Percentiles rank a stretch among this genome's conserved stretches.
These are phyloP conservation scores for Latrodectus geometricus DNA, from an alignment of 1,140 invertebrate species.

Conservation along the genomic window DNA sequence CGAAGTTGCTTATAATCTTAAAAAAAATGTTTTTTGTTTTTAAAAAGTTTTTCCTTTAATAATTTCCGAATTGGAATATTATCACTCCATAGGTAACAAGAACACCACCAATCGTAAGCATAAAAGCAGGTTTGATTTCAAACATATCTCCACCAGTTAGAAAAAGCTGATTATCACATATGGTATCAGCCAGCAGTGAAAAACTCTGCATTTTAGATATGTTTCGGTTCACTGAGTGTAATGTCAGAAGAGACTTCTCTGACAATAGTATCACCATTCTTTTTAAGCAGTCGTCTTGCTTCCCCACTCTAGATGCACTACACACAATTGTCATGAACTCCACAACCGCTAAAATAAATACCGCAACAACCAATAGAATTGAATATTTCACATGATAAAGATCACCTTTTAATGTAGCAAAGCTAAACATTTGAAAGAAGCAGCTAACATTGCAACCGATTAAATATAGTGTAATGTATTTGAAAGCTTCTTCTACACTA, in stretches of 20 bases:
- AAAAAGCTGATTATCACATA: background rate
- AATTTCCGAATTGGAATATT: slow-evolving; percentile 33
- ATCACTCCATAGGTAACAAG: slow-evolving; percentile 42
- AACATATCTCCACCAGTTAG: slow-evolving; percentile 41
- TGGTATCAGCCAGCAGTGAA: background rate
- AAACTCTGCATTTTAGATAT: background rate
- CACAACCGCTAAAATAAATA: background rate
- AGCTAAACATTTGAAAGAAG: slow-evolving; percentile 14
- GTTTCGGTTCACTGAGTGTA: background rate
- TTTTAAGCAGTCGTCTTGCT: slow-evolving; percentile 11
- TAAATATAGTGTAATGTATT: background rate
- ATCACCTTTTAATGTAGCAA: background rate
- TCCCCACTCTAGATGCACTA: background rate
- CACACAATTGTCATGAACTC: background rate
- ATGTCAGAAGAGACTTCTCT: background rate
- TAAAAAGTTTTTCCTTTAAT: background rate
- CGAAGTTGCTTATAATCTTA: too few species aligned
- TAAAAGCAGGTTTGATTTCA: slow-evolving; percentile 3
- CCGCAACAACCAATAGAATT: background rate
- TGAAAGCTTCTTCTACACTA: background rate
- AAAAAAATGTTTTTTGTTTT: too few species aligned
- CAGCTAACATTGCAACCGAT: background rate
- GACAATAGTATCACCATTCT: background rate
- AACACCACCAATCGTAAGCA: background rate
- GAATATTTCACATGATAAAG: background rate